A percentile compares a stretch with the other conserved stretches of the same genome.
These are phyloP conservation scores for Ypsolopha sequella DNA, from an alignment of 2,888 invertebrate genomes.

Conservation along the genomic window DNA sequence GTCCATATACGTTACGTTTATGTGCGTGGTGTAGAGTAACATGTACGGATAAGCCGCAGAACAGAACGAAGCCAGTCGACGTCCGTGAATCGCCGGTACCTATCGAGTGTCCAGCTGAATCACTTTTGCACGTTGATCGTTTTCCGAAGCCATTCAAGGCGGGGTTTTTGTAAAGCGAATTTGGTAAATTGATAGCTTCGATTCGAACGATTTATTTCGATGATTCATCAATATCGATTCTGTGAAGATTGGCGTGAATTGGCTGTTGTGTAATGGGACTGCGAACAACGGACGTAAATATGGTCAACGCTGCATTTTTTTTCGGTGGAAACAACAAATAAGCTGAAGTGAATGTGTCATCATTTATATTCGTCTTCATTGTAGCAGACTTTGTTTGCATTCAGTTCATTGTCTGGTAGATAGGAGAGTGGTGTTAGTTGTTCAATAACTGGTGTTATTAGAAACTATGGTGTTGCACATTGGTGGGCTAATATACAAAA, in stretches of 20 bases:
- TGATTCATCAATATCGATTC: constrained; percentile 41
- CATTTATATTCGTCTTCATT: too few relatives aligned
- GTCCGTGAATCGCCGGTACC: constrained; percentile 17
- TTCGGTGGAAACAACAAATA: too few relatives aligned
- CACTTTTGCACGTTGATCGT: constrained; percentile 21
- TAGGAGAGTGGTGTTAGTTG: too few relatives aligned
- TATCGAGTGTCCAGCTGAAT: constrained; percentile 39
- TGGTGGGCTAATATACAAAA: constrained; percentile 24
- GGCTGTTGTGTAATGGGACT: constrained; percentile 5
- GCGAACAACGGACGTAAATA: neutral
- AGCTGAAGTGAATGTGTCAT: too few relatives aligned
- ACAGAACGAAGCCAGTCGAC: constrained; percentile 34
- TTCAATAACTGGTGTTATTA: too few relatives aligned
- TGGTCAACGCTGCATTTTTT: constrained; percentile 3
- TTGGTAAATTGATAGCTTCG: constrained; percentile 35
- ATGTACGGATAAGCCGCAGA: constrained; percentile 38
- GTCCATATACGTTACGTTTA: neutral
- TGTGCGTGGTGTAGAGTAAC: constrained; percentile 17
- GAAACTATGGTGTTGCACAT: constrained; percentile 8
- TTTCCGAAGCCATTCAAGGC: constrained; percentile 38
- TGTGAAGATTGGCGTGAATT: constrained; percentile 18
- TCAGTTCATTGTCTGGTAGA: too few relatives aligned
- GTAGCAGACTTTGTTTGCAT: too few relatives aligned
- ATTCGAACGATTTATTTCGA: constrained; percentile 35
- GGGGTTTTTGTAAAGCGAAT: constrained; percentile 33